A percentile compares a stretch with the other conserved stretches of the same genome.
These are phyloP conservation scores for Sceloporus undulatus DNA, from an alignment of 2,113 vertebrate genomes.

Conservation along the genomic window DNA sequence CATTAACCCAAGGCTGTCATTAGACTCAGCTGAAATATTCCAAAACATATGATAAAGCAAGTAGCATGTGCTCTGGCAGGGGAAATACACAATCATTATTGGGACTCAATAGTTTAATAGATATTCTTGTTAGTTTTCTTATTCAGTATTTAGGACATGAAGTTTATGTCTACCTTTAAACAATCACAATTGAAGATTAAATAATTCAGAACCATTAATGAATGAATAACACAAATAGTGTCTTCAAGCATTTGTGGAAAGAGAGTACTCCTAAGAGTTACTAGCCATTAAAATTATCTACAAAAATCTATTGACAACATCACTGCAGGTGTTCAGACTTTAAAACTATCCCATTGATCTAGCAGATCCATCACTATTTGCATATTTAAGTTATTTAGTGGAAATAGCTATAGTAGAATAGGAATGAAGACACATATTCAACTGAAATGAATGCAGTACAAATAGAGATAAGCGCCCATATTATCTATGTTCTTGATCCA, in stretches of 20 bases:
- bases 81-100: neutral
- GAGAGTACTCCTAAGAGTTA: constrained; percentile 13
- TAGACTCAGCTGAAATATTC: neutral
- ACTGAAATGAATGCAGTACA: neutral
- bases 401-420: neutral
- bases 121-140: neutral
- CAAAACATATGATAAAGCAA: neutral
- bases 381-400: neutral
- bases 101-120: neutral
- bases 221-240: constrained; percentile 26
- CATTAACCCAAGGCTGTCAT: neutral
- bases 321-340: neutral
- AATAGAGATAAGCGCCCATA: neutral
- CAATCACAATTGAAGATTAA: neutral
- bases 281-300: constrained; percentile 32
- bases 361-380: neutral
- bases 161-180: constrained; percentile 9
- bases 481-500: neutral
- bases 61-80: neutral
- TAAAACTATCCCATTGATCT: constrained; percentile 1
- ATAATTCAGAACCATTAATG: constrained; percentile 35
- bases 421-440: neutral
- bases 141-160: neutral
- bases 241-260: constrained; percentile 41
- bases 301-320: constrained; percentile 53